Evolutionary conservation across 1,140 invertebrate species (phyloP).

Genomic region (Metaphire vulgaris): DNA sequence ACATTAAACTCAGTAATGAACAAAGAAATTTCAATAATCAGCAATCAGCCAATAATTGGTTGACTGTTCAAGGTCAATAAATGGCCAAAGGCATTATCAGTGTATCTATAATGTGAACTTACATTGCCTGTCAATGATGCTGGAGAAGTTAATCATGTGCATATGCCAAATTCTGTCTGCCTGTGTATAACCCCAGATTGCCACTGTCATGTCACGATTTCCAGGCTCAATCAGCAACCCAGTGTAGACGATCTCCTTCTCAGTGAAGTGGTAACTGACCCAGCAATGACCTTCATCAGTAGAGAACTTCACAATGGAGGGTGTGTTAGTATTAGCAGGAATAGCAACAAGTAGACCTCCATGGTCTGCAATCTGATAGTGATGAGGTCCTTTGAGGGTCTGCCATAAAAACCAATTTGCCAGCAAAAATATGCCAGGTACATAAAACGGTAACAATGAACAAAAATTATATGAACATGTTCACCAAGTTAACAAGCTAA

Average conservation of each 20-base stretch:
- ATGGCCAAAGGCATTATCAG: background rate
- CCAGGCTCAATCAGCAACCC: conserved; percentile 60
- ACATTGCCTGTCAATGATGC: conserved; percentile 42
- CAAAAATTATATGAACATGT: background rate
- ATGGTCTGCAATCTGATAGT: conserved; percentile 49
- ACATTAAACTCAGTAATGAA: background rate
- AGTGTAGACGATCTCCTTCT: conserved; percentile 73
- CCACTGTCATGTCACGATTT: conserved; percentile 61
- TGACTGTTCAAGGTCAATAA: background rate
- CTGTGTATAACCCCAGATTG: conserved; percentile 63
- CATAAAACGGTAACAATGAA: background rate
- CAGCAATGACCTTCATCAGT: conserved; percentile 48
- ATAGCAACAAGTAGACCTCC: conserved; percentile 50
- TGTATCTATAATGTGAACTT: conserved; percentile 26
- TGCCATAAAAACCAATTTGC: too few species aligned
- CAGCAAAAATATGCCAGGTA: too few species aligned
- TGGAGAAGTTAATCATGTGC: conserved; percentile 42
- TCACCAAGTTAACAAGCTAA: background rate
- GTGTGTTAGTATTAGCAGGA: conserved; percentile 65
- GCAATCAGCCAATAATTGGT: background rate
- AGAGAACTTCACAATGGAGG: conserved; percentile 60
- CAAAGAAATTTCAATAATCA: background rate
- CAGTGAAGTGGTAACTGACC: conserved; percentile 46
- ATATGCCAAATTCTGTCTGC: conserved; percentile 40
- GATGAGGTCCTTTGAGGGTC: conserved; percentile 47